Conservation (phyloP, 2,113 vertebrate species). For the Podarcis muralis region DNA sequence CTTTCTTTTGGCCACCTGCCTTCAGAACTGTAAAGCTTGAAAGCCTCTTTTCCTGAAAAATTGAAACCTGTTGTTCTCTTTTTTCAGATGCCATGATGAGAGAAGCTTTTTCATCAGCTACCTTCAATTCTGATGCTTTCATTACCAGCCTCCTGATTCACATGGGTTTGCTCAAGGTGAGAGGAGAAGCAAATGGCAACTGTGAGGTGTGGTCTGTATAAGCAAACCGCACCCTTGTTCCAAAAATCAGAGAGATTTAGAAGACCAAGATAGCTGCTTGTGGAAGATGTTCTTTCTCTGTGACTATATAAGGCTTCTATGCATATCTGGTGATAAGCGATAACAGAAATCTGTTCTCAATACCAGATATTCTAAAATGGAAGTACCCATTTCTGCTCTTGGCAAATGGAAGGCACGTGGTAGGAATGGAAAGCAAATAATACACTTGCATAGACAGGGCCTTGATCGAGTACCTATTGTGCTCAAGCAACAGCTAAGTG, state of each 20-base stretch:
- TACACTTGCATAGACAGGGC: neutral
- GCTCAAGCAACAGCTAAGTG: neutral
- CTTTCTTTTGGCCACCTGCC: neutral
- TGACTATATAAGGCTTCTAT: constrained; percentile 47
- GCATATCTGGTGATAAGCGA: constrained; percentile 40
- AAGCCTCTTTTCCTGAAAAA: neutral
- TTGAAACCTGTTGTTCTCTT: constrained; percentile 43
- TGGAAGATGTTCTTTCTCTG: constrained; percentile 40
- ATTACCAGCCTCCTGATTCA: constrained; percentile 88
- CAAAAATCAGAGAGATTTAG: neutral
- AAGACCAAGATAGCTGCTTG: constrained; percentile 21
- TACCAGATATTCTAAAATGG: constrained; percentile 28
- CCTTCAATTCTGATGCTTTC: constrained; percentile 86
- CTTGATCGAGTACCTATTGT: neutral
- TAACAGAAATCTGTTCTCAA: constrained; percentile 20
- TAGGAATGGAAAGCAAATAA: neutral
- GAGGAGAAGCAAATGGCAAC: neutral
- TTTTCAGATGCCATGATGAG: constrained; percentile 83
- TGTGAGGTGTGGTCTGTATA: neutral
- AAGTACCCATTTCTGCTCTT: neutral
- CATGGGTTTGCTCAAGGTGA: constrained; percentile 94
- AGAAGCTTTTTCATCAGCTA: constrained; percentile 84
- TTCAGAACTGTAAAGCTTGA: neutral
- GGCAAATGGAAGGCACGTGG: neutral
- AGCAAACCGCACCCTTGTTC: neutral